A percentile compares a stretch with the other conserved stretches of the same genome.
Evolutionary conservation across 2,113 vertebrate genomes (phyloP).

Genomic region (Rhipidura dahli): DNA sequence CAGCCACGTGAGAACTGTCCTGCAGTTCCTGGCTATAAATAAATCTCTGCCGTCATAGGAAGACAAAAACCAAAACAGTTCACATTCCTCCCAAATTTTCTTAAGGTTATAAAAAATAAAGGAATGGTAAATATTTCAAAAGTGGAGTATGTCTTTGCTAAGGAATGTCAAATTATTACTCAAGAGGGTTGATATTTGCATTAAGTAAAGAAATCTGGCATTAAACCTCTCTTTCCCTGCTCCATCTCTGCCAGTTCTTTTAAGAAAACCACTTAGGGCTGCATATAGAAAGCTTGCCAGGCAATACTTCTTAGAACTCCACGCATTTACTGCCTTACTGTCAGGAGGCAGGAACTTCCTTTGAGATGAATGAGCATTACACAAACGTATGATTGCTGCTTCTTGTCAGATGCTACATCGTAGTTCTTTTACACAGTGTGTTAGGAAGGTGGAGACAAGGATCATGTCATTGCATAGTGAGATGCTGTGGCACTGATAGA

Average conservation of each 20-base stretch:
- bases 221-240: not conserved
- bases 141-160: not conserved
- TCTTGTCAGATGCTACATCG: not conserved
- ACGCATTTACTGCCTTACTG: not conserved
- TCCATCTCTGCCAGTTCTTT: not conserved
- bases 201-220: not conserved
- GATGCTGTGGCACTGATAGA: not conserved
- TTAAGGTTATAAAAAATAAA: slow-evolving; percentile 29
- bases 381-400: not conserved
- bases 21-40: slow-evolving; percentile 64
- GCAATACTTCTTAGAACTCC: not conserved
- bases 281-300: not conserved
- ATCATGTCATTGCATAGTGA: not conserved
- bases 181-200: not conserved
- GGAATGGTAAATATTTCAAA: slow-evolving; percentile 46
- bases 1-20: slow-evolving; percentile 65
- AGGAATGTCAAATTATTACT: slow-evolving; percentile 2
- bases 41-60: slow-evolving; percentile 57
- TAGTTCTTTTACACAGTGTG: not conserved
- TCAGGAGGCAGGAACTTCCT: not conserved
- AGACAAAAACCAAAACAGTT: slow-evolving; percentile 40
- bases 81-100: slow-evolving; percentile 35
- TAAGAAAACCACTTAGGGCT: not conserved
- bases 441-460: not conserved
- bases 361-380: not conserved